Base-by-base conservation (phyloP, 2,113 vertebrate genomes). In the Neolamprologus kungweensis region DNA sequence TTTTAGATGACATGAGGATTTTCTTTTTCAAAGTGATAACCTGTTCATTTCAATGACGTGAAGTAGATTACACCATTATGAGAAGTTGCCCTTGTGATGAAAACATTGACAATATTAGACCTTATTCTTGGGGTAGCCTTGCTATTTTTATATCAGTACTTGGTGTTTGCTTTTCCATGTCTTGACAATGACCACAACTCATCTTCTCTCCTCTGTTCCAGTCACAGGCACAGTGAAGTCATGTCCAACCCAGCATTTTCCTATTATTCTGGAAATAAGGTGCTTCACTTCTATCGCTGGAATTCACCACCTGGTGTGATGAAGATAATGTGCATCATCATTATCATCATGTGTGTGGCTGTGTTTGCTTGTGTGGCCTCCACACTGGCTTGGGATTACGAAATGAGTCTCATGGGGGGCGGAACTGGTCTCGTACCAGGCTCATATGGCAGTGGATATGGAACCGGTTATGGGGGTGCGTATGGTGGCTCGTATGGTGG, bases 341-440 rank as follows among this genome's bases (percentile, higher is more conserved):
- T 98, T 84, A 96, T 98, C 35, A 95, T 98, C 87, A 95, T 98
- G 96, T 98, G 97, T 60, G 96, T 98, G 80, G 97, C 96, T 5
- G 80, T 98, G 80, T 98, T 98, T 91, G 98, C 97, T 65, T 98
- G 98, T 14, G 97, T 98, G 26, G 97, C 97, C n/a, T 98, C 98
- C 81, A 98, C 98, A 0, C 93, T 98, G 78, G 96, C 96, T 79
- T 98, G 97, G 97, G 98, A 98, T 92, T 96, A 97, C 2, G 95
- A 97, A 12, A 93, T 96, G 88, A 63, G 89, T 75, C 31, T 90
- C 55, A 96, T 97, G 87, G 97, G 97, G 1, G 95, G 95, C 2
- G 94, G 93, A 3, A 6, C 26, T 1, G 87, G 91, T 79, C 4
- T 95, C 75, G 0, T 92, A 8, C 91, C 85, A 4, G 94, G 93